A percentile compares a stretch with the other conserved stretches of the same genome.
Evolutionary conservation across 2,888 invertebrate species (phyloP).

Genomic region (Philhelius pedissequus): DNA sequence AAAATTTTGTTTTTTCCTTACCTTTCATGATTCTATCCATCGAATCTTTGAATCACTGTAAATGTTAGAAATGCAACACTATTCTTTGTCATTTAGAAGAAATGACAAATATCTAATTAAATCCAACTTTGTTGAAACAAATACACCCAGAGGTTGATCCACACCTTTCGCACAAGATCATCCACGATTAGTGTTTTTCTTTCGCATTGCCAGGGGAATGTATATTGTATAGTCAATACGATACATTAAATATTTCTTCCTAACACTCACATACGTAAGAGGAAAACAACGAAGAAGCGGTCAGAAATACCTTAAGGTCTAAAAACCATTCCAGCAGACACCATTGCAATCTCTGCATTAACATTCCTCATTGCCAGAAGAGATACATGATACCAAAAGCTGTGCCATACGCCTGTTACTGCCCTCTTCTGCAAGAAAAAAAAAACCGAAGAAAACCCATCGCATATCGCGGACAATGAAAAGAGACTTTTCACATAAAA

Average conservation of each 20-base stretch:
- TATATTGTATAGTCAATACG: conserved; percentile 14
- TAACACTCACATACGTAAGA: conserved; percentile 20
- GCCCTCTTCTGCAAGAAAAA: background rate
- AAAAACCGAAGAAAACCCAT: background rate
- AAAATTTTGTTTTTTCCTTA: too few species aligned
- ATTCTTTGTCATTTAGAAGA: too few species aligned
- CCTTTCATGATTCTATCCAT: too few species aligned
- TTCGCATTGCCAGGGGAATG: conserved; percentile 9
- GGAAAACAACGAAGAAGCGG: conserved; percentile 15
- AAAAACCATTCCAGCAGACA: conserved; percentile 22
- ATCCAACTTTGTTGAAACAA: background rate
- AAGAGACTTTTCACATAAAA: conserved; percentile 50
- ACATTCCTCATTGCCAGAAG: conserved; percentile 43
- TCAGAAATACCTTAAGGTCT: conserved; percentile 26
- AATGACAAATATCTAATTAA: too few species aligned
- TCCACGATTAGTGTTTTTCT: conserved; percentile 1
- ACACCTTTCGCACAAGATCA: background rate
- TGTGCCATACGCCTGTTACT: conserved; percentile 41
- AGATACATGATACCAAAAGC: conserved; percentile 50
- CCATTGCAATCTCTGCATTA: conserved; percentile 28
- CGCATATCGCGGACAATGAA: conserved; percentile 20
- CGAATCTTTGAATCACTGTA: too few species aligned
- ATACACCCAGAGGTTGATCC: conserved; percentile 33
- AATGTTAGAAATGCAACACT: too few species aligned
- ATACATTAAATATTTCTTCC: conserved; percentile 4